These are phyloP conservation scores for Hylia prasina DNA, from an alignment of 2,113 vertebrate species.

Conservation along the genomic window DNA sequence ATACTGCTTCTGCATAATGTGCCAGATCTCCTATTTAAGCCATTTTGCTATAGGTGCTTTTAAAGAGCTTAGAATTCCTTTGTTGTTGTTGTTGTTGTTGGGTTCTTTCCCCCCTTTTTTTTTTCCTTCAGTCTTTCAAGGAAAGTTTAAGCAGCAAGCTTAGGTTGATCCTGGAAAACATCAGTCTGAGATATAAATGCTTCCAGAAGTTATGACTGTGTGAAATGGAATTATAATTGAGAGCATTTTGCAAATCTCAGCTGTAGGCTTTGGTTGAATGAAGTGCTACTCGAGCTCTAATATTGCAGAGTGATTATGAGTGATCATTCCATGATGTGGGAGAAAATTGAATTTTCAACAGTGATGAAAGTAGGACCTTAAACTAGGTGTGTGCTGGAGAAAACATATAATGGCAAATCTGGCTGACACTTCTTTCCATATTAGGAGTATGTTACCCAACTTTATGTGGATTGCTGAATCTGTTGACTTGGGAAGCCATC, in stretches of 20 bases:
- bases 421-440: not conserved
- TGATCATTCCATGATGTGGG: not conserved
- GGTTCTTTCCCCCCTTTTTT: not conserved
- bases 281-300: not conserved
- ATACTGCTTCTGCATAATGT: not conserved
- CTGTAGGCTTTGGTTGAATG: not conserved
- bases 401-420: not conserved
- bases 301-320: not conserved
- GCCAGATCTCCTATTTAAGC: not conserved
- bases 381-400: not conserved
- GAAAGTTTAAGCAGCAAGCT: not conserved
- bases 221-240: slow-evolving; percentile 38
- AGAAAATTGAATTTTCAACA: not conserved
- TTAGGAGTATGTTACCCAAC: not conserved
- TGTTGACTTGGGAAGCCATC: not conserved
- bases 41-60: not conserved
- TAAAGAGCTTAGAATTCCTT: not conserved
- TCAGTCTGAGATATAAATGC: slow-evolving; percentile 5
- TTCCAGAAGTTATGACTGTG: slow-evolving; percentile 3
- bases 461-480: not conserved
- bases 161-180: not conserved
- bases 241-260: not conserved
- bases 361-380: not conserved
- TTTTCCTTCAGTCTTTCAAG: not conserved
- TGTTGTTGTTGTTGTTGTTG: not conserved